phyloP scores from a whole-genome alignment of 2,113 vertebrate genomes.

The Xenus cinereus region DNA sequence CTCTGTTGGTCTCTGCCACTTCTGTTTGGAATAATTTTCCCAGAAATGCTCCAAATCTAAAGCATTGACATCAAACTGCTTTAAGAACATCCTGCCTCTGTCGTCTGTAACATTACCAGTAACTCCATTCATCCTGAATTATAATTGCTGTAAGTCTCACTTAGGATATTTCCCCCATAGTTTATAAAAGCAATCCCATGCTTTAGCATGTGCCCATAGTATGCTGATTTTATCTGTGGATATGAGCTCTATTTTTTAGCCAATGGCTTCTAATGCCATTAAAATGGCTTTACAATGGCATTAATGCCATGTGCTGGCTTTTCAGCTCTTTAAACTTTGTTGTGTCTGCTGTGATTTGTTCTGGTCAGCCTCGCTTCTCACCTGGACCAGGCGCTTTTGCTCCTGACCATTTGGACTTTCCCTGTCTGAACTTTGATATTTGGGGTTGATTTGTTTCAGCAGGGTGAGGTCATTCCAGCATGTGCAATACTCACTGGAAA shows the following conservation, averaged over 20 bases:
- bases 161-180: background rate
- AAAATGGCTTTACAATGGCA: background rate
- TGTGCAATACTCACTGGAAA: background rate
- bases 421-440: background rate
- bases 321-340: background rate
- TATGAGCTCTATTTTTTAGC: background rate
- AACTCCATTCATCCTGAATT: background rate
- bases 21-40: background rate
- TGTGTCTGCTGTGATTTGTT: background rate
- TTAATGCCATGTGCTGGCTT: background rate
- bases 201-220: background rate
- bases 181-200: background rate
- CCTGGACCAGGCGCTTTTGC: accelerated
- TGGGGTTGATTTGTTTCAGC: background rate
- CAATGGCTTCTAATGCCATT: background rate
- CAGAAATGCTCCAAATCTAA: background rate
- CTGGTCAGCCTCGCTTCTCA: background rate
- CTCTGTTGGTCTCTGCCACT: background rate
- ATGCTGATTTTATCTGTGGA: background rate
- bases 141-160: background rate
- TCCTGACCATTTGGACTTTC: background rate
- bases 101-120: background rate
- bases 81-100: background rate
- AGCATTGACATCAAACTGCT: background rate
- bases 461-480: background rate